A percentile compares a stretch with the other conserved stretches of the same genome.
Evolutionary conservation across 2,888 invertebrate genomes (phyloP).

Genomic region (Drosophila anomelani): DNA sequence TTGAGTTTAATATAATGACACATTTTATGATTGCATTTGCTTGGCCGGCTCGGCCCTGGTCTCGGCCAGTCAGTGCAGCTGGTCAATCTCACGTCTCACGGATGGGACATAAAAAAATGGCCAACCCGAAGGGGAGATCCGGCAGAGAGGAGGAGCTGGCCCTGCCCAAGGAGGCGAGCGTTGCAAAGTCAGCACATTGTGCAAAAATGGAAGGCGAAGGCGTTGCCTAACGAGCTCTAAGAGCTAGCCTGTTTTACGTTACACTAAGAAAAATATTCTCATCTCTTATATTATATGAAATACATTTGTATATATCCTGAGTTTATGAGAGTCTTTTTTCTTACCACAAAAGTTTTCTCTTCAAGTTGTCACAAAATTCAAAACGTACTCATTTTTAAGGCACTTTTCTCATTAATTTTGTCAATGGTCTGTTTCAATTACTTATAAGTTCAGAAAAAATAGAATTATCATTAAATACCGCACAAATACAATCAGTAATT

Average conservation of each 20-base stretch:
- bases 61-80: slow-evolving; percentile 56
- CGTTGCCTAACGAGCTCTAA: slow-evolving; percentile 48
- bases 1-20: slow-evolving; percentile 70
- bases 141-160: neutral
- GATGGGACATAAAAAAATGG: slow-evolving; percentile 43
- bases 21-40: slow-evolving; percentile 79
- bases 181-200: slow-evolving; percentile 72
- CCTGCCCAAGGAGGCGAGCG: slow-evolving; percentile 16
- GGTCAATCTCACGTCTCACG: slow-evolving; percentile 61
- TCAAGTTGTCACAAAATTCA: neutral
- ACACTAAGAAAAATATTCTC: neutral
- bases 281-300: no score
- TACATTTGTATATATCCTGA: no score
- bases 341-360: neutral
- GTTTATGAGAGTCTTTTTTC: neutral
- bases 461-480: neutral
- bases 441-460: neutral
- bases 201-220: slow-evolving; percentile 38
- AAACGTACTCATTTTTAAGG: neutral
- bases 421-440: neutral
- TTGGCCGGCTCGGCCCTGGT: slow-evolving; percentile 14
- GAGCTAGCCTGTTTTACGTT: slow-evolving; percentile 18
- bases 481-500: neutral
- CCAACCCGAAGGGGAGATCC: slow-evolving; percentile 18
- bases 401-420: neutral